Evolutionary conservation across 2,888 invertebrate genomes (phyloP), one percentile per base, ranked within the genome.

Genomic region (Dicranocentrus wangi): DNA sequence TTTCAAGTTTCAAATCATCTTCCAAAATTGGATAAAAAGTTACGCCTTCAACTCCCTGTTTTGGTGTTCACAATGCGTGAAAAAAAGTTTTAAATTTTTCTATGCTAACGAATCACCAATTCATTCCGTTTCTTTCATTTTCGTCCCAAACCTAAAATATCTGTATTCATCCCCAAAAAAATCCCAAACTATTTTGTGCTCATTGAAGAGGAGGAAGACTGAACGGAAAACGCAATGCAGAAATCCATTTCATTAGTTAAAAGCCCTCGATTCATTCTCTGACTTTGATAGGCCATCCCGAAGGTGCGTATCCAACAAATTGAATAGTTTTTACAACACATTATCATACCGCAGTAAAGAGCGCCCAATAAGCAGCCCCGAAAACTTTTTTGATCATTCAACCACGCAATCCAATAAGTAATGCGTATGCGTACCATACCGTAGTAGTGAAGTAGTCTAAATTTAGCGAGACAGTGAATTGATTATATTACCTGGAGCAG

Each of bases 1-100:
- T n/a, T n/a, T n/a, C n/a, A n/a, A n/a, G n/a, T 51, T 51, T 19
- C 51, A 51, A 3, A 25, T 58, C 58, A 23, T 58, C 25, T 3
- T 23, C 58, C 58, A 58, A 25, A 58, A 58, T 58, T 58, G 58
- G 58, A 1, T 8, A 58, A 58, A 23, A 51, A 19, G 51, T 51
- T 51, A 51, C 51, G 17, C 27, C 25, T 58, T 17, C 53, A 10
- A 17, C 19, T 19, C 53, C 39, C 13, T 13, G 7, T 8, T 39
- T 39, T 39, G 39, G 39, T 39, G 8, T 39, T 39, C 13, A 39
- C 7, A 8, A 39, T 7, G 39, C 8, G 39, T 8, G 39, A 39
- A 39, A 39, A 39, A 13, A 39, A 39, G 8, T 39, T 13, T 39
- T 7, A 39, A 39, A 7, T 39, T 51, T 5, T 17, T 51, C 19